Base-by-base conservation (phyloP, 1,140 invertebrate species). In the Aradophagus sp. region DNA sequence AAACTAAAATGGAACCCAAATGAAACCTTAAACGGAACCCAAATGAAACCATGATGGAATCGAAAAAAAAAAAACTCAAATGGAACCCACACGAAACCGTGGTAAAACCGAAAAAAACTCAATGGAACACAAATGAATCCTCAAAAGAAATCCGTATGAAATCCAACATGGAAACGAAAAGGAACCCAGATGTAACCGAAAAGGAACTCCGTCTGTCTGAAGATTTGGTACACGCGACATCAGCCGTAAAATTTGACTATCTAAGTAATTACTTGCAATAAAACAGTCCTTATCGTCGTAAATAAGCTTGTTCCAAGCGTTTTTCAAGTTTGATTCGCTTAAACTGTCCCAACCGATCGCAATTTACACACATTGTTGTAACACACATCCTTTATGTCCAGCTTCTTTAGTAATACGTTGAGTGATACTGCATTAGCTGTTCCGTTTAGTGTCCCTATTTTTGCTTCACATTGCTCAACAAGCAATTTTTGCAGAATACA, bases 371-470 rank as follows among this genome's bases (percentile, higher is more conserved):
- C n/a, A n/a, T n/a, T n/a, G n/a, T n/a, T 45, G 12, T 19, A 45
- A 14, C 42, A 45, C 0, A 45, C 42, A 42, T 77, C 65, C 20
- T 77, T 75, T 39, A 77, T 23, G 7, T 59, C 69, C 15, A 77
- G 11, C 29, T 42, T 34, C 44, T 73, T 73, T n/a, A 55, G 34
- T 32, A 38, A 17, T 16, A 10, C 2, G 2, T 1, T 5, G 1
- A 38, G 15, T 14, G 13, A 19, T 10, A 10, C 13, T 7, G 11
- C 13, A 38, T n/a, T 38, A 2, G 11, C n/a, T 17, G 1, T 2
- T 17, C n/a, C 16, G 4, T n/a, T n/a, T 16, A 6, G 13, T 15
- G 12, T 17, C 13, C 7, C 34, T 36, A n/a, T n/a, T n/a, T n/a
- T 41, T 47, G 39, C 3, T 36, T 13, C 2, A n/a, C n/a, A n/a